Evolutionary conservation across 1,140 invertebrate genomes (phyloP).

Genomic region (Camponotus vicinus): DNA sequence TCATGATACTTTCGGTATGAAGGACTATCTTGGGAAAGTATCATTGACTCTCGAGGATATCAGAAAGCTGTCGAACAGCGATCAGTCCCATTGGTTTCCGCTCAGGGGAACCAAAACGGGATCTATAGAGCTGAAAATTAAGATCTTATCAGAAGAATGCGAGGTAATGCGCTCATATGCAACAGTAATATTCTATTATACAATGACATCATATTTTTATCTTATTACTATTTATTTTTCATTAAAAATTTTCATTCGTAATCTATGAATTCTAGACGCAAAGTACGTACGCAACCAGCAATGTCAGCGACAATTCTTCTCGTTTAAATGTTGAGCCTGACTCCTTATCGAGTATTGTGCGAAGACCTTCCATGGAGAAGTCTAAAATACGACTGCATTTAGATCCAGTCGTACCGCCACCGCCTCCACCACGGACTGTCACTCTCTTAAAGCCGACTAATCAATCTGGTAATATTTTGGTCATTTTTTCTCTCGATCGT

Average conservation of each 20-base stretch:
- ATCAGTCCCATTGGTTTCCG: constrained; percentile 82
- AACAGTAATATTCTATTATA: not conserved
- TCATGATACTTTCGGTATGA: constrained; percentile 87
- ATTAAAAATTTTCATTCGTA: not conserved
- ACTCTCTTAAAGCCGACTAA: constrained; percentile 78
- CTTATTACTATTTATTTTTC: not conserved
- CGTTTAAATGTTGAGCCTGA: constrained; percentile 74
- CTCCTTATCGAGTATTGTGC: constrained; percentile 69
- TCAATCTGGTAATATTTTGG: constrained; percentile 69
- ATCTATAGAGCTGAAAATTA: constrained; percentile 83
- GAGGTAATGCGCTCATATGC: constrained; percentile 72
- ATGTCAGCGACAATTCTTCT: constrained; percentile 77
- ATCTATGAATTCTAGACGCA: constrained; percentile 73
- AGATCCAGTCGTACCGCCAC: constrained; percentile 78
- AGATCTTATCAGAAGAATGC: constrained; percentile 82
- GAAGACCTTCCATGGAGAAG: constrained; percentile 81
- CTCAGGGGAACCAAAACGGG: constrained; percentile 84
- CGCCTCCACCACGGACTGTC: constrained; percentile 80
- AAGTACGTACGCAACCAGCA: constrained; percentile 80
- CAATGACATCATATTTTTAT: not conserved
- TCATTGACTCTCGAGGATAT: constrained; percentile 85
- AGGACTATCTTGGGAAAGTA: constrained; percentile 87
- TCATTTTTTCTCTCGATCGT: not conserved
- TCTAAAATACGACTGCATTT: constrained; percentile 80
- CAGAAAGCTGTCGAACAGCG: constrained; percentile 82